Evolutionary conservation across 2,113 vertebrate genomes (phyloP).

Genomic region (Dendrocopos noguchii): DNA sequence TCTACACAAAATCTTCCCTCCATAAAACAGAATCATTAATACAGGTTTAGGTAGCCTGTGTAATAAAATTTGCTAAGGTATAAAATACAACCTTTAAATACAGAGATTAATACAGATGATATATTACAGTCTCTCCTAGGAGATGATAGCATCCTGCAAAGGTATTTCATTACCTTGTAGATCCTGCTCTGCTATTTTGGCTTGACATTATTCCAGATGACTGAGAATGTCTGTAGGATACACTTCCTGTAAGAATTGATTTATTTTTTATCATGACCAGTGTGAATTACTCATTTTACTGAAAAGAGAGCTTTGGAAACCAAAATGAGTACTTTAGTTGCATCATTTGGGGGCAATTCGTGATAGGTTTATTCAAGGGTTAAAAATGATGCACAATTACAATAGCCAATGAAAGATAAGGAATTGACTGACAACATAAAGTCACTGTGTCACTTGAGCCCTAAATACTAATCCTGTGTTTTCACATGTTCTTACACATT

Average conservation of each 20-base stretch:
- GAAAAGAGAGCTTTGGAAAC: not conserved
- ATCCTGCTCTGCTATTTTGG: conserved; percentile 44
- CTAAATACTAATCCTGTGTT: not conserved
- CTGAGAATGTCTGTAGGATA: conserved; percentile 69
- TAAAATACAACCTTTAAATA: not conserved
- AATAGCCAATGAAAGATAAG: not conserved
- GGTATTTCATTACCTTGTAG: conserved; percentile 77
- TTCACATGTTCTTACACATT: not conserved
- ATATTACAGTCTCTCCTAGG: not conserved
- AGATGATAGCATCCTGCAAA: not conserved
- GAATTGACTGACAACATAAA: not conserved
- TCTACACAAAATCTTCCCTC: not conserved
- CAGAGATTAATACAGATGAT: not conserved
- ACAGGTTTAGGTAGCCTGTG: not conserved
- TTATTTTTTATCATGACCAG: not conserved
- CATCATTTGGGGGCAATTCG: not conserved
- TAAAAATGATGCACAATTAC: not conserved
- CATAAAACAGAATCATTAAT: not conserved
- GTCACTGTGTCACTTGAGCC: not conserved
- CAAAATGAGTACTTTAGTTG: not conserved
- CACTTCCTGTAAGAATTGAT: conserved; percentile 67
- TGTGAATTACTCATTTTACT: not conserved
- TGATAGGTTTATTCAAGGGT: not conserved
- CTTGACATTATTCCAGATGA: conserved; percentile 53
- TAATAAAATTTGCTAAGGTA: not conserved